Base-by-base conservation (phyloP, 2,797 vertebrate species). In the Huso huso region DNA sequence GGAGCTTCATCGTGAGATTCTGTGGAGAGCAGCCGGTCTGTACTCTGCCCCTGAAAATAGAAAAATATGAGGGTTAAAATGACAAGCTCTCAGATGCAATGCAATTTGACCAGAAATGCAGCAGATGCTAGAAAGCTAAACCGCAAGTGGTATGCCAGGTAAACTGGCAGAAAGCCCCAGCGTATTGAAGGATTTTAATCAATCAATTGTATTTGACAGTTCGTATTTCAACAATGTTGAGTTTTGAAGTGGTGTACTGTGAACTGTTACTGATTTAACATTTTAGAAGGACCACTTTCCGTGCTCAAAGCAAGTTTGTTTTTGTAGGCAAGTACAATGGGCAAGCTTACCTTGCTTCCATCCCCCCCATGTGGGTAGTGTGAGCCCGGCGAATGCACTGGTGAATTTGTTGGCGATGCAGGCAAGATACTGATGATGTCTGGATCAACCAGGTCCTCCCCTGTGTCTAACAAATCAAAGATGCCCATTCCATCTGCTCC, bases 351-450 rank as follows among this genome's bases (percentile, higher is more conserved):
- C 94, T 98, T 98, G 84, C 94, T 93, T 85, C 91, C 92, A 70
- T 98, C 95, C 69, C 92, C 90, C 78, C 94, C 94, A 0, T 95
- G 95, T 75, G 92, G 93, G 81, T 96, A 98, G 84, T 98, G 95
- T 68, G 94, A 97, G 77, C 94, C 93, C 58, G 96, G 95, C 77
- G 95, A 97, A 89, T 97, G 95, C 53, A 95, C 95, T 59, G 95
- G 95, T 51, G 95, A 97, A 61, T 91, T 90, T 76, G 83, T 93
- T 72, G 95, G 95, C 49, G 93, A 98, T 76, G 95, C 93, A 79
- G 94, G 95, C 80, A 97, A 86, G 77, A 96, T 97, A 87, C 92
- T 98, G 77, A 98, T 98, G 74, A 98, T 93, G 83, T 97, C 95
- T 53, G 94, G 93, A 83, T 98, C 95, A 77, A 89, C 87, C 68